These are phyloP conservation scores for Galerucella calmariensis DNA, from an alignment of 2,888 invertebrate genomes.

Conservation along the genomic window DNA sequence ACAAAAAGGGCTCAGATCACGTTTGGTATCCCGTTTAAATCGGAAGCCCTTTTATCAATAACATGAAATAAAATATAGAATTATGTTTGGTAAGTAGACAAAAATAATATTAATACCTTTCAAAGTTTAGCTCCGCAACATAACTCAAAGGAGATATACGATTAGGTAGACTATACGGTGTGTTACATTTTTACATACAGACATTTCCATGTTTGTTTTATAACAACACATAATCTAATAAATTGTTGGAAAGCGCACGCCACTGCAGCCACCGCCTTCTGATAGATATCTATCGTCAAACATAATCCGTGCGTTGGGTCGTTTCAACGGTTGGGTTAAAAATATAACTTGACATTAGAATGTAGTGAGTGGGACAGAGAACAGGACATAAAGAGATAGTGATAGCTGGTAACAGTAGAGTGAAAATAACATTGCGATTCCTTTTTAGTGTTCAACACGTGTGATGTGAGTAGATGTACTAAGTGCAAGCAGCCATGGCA, in stretches of 20 bases:
- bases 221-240: too few relatives aligned
- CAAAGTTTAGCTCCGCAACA: too few relatives aligned
- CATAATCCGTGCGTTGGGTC: slow-evolving; percentile 17
- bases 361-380: slow-evolving; percentile 3
- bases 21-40: too few relatives aligned
- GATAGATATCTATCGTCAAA: not conserved
- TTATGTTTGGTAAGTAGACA: too few relatives aligned
- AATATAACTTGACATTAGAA: slow-evolving; percentile 33
- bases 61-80: too few relatives aligned
- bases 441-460: slow-evolving; percentile 21
- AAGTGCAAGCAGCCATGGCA: slow-evolving; percentile 38
- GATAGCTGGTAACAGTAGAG: slow-evolving; percentile 15
- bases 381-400: not conserved
- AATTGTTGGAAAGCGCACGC: not conserved
- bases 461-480: slow-evolving; percentile 22
- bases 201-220: too few relatives aligned
- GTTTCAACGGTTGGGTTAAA: slow-evolving; percentile 29
- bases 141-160: too few relatives aligned
- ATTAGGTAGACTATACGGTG: too few relatives aligned
- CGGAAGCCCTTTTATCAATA: too few relatives aligned
- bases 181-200: too few relatives aligned
- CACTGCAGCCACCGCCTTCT: slow-evolving; percentile 8
- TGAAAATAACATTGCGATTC: slow-evolving; percentile 24
- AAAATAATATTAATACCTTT: too few relatives aligned
- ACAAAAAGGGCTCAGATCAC: too few relatives aligned